Conservation (phyloP, 37 sponge, comb jelly and placozoan species). For the Agelas oroides region DNA sequence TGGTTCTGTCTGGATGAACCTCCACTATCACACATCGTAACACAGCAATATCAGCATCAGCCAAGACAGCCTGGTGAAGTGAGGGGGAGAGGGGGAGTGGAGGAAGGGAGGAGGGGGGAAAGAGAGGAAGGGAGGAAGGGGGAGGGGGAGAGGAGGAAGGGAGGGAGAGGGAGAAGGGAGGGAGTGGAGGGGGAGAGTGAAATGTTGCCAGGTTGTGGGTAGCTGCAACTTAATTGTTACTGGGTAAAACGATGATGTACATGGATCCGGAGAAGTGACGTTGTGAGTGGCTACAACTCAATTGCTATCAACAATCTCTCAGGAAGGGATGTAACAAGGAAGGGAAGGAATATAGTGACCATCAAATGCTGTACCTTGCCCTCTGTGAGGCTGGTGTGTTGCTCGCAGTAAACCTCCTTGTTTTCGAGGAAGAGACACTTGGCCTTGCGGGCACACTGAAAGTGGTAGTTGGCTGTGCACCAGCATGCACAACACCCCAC, state of each 20-base stretch:
- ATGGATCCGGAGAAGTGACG: too few species aligned
- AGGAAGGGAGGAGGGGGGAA: background rate
- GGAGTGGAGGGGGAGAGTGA: too few species aligned
- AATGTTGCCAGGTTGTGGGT: too few species aligned
- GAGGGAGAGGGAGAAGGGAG: background rate
- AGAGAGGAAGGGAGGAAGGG: too few species aligned
- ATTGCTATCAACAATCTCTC: too few species aligned
- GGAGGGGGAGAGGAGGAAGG: too few species aligned
- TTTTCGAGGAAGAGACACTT: conserved; percentile 73
- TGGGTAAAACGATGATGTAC: too few species aligned
- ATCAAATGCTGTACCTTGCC: background rate
- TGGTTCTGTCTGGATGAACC: conserved; percentile 28
- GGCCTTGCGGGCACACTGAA: conserved; percentile 76
- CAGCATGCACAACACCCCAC: conserved; percentile 89
- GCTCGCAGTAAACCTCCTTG: conserved; percentile 71
- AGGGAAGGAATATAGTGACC: too few species aligned
- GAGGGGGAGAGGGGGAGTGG: background rate
- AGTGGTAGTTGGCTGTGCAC: conserved; percentile 86
- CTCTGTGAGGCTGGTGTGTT: conserved; percentile 21
- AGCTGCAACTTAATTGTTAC: too few species aligned
- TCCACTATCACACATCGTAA: conserved; percentile 41
- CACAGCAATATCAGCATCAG: conserved; percentile 36
- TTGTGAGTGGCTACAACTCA: too few species aligned
- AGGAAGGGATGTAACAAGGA: too few species aligned
- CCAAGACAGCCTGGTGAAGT: background rate